A percentile compares a stretch with the other conserved stretches of the same genome.
Evolutionary conservation across 2,888 invertebrate species (phyloP).

Genomic region (Malachius bipustulatus): DNA sequence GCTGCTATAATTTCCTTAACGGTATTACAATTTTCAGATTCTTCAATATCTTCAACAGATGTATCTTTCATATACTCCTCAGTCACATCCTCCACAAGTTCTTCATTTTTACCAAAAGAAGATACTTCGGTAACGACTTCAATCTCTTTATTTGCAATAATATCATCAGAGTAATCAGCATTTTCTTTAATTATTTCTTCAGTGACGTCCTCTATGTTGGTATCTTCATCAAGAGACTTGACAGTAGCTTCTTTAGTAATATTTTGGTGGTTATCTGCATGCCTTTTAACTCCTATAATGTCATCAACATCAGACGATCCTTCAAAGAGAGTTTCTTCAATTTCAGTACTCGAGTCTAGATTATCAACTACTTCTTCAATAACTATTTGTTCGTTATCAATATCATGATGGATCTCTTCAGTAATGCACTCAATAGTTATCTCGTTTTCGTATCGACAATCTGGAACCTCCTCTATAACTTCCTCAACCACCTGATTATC

Average conservation of each 20-base stretch:
- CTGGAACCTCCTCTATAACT: slow-evolving; percentile 11
- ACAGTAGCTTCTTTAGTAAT: too few relatives aligned
- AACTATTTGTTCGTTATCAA: slow-evolving; percentile 18
- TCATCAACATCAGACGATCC: too few relatives aligned
- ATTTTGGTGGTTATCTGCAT: too few relatives aligned
- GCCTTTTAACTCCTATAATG: too few relatives aligned
- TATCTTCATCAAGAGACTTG: too few relatives aligned
- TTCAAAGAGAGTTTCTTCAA: too few relatives aligned
- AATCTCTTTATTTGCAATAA: slow-evolving; percentile 12
- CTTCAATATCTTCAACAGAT: too few relatives aligned
- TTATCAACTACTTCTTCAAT: slow-evolving; percentile 12
- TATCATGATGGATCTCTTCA: slow-evolving; percentile 19
- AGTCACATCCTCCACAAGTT: slow-evolving; percentile 3
- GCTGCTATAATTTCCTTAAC: slow-evolving; percentile 9
- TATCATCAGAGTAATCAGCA: too few relatives aligned
- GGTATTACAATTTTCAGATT: slow-evolving; percentile 8
- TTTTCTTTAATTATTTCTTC: too few relatives aligned
- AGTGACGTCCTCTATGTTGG: too few relatives aligned
- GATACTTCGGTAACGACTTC: slow-evolving; percentile 10
- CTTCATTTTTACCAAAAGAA: neutral
- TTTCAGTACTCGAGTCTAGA: slow-evolving; percentile 6
- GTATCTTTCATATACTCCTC: too few relatives aligned
- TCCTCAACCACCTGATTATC: slow-evolving; percentile 10
- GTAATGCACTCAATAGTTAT: slow-evolving; percentile 25
- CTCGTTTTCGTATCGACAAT: too few relatives aligned